Percentiles rank a stretch among this genome's conserved stretches.
These are phyloP conservation scores for Drosophila austrosaltans DNA, from an alignment of 2,888 invertebrate genomes.

Conservation along the genomic window DNA sequence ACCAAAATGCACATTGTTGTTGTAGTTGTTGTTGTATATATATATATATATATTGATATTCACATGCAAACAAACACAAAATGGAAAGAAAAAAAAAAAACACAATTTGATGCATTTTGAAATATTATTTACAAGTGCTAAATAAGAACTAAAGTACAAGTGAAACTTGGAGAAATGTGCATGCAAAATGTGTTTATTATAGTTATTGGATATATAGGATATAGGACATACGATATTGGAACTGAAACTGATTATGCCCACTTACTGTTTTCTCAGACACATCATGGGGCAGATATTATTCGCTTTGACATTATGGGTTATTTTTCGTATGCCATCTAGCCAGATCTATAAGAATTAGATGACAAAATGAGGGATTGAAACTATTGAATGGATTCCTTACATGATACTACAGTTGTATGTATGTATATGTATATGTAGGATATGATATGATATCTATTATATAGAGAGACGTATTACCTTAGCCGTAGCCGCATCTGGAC, in stretches of 20 bases:
- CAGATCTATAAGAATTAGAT: slow-evolving; percentile 89
- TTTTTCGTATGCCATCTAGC: slow-evolving; percentile 96
- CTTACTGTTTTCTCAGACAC: slow-evolving; percentile 99
- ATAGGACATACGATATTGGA: background rate
- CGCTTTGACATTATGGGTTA: slow-evolving; percentile 99
- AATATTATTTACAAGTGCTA: slow-evolving; percentile 53
- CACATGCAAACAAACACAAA: slow-evolving; percentile 15
- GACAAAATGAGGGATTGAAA: slow-evolving; percentile 38
- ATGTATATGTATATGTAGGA: background rate
- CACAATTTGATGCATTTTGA: slow-evolving; percentile 19
- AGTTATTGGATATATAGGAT: background rate
- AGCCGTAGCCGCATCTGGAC: slow-evolving; percentile 95
- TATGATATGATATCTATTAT: background rate
- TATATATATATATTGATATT: slow-evolving; percentile 19
- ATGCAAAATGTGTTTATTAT: slow-evolving; percentile 7
- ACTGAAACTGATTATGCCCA: slow-evolving; percentile 74
- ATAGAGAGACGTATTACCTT: slow-evolving; percentile 87
- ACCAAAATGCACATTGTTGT: background rate
- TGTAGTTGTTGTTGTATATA: background rate
- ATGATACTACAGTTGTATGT: background rate
- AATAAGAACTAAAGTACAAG: slow-evolving; percentile 13
- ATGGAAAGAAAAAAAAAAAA: slow-evolving; percentile 41
- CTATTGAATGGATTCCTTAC: background rate
- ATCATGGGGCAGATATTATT: slow-evolving; percentile 99
- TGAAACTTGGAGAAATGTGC: slow-evolving; percentile 25